Conservation (phyloP, 1,140 invertebrate species). For the Bombus impatiens region DNA sequence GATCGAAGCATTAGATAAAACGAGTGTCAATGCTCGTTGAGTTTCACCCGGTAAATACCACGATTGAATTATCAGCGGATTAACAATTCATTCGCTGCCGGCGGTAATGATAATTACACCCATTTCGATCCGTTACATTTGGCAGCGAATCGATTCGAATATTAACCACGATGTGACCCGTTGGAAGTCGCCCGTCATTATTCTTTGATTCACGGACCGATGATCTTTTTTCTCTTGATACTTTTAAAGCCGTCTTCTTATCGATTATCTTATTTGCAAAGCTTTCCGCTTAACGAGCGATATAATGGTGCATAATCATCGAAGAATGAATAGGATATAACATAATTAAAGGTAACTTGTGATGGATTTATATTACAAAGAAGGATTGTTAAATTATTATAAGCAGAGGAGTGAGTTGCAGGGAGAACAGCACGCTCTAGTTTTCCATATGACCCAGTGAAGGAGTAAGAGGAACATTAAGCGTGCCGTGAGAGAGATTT, state of each 20-base stretch:
- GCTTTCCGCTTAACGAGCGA: conserved; percentile 1
- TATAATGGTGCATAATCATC: conserved; percentile 1
- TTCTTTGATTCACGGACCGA: background rate
- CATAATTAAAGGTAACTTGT: background rate
- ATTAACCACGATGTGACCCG: background rate
- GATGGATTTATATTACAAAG: background rate
- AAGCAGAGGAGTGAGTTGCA: background rate
- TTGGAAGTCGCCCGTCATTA: background rate
- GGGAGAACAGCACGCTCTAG: background rate
- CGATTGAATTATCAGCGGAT: conserved; percentile 30
- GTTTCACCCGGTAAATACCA: background rate
- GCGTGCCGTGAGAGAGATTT: background rate
- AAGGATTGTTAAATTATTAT: background rate
- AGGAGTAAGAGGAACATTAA: background rate
- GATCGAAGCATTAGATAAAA: background rate
- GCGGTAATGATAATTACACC: conserved; percentile 9
- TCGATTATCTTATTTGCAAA: conserved; percentile 19
- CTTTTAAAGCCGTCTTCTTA: background rate
- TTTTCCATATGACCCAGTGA: background rate
- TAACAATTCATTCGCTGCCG: conserved; percentile 11
- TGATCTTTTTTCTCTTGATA: background rate
- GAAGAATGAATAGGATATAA: background rate
- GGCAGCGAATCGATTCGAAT: conserved; percentile 14
- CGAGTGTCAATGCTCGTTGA: background rate
- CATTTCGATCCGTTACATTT: conserved; percentile 3